phyloP scores from a whole-genome alignment of 2,113 vertebrate species.

The Vidua macroura region DNA sequence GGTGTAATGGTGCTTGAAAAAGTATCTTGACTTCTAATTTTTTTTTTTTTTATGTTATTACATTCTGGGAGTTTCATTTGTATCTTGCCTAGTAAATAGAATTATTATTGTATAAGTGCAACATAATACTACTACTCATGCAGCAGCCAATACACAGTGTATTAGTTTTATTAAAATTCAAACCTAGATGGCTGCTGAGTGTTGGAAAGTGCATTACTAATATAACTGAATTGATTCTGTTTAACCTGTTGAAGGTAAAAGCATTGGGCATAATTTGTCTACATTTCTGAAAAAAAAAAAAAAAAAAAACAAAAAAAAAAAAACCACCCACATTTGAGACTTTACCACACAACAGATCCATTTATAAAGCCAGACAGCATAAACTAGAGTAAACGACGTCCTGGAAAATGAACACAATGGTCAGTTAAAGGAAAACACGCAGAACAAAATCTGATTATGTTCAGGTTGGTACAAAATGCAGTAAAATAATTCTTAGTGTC shows the following conservation, averaged over 20 bases:
- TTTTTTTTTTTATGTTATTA: neutral
- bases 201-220: constrained; percentile 50
- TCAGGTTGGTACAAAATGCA: neutral
- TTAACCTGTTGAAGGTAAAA: constrained; percentile 41
- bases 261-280: constrained; percentile 36
- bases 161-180: constrained; percentile 49
- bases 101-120: constrained; percentile 30
- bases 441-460: neutral
- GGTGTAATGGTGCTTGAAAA: neutral
- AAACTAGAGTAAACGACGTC: constrained; percentile 6
- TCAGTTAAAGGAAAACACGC: neutral
- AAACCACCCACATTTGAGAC: neutral
- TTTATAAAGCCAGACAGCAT: constrained; percentile 30
- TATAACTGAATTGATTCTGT: constrained; percentile 44
- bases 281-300: constrained; percentile 11
- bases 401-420: constrained; percentile 5
- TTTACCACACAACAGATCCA: neutral
- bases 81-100: constrained; percentile 32
- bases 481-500: neutral
- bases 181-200: constrained; percentile 9
- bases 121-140: neutral
- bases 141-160: neutral
- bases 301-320: no score
- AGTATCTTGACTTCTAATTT: neutral
- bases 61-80: neutral